phyloP scores from a whole-genome alignment of 2,888 invertebrate genomes.

The Coecobrya sp. region DNA sequence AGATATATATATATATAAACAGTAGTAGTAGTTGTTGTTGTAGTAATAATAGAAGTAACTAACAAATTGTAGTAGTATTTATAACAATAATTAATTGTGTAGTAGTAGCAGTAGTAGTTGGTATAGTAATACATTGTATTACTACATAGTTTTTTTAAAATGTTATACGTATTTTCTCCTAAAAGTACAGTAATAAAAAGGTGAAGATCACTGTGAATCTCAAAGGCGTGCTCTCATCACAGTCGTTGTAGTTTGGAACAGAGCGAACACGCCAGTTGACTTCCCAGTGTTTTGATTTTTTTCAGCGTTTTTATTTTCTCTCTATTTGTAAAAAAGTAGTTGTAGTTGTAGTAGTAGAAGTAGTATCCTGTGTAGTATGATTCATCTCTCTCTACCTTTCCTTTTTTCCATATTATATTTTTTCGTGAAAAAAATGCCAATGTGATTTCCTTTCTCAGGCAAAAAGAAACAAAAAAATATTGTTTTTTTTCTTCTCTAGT shows the following conservation, averaged over 20 bases:
- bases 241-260: slow-evolving; percentile 87
- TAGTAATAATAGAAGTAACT: slow-evolving; percentile 17
- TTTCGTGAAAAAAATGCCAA: slow-evolving; percentile 26
- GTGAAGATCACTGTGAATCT: slow-evolving; percentile 86
- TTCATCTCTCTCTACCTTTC: slow-evolving; percentile 15
- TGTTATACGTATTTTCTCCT: slow-evolving; percentile 55
- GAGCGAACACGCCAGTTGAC: slow-evolving; percentile 87
- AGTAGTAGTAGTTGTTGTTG: too few relatives aligned
- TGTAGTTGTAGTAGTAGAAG: slow-evolving; percentile 7
- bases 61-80: slow-evolving; percentile 6
- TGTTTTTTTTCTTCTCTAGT: background rate
- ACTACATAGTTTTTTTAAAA: slow-evolving; percentile 2
- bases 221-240: slow-evolving; percentile 87
- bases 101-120: background rate
- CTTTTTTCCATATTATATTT: background rate
- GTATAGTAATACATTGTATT: slow-evolving; percentile 40
- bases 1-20: slow-evolving; percentile 12
- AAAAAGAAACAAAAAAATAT: slow-evolving; percentile 5
- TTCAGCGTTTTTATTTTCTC: slow-evolving; percentile 68
- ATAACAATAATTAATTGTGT: slow-evolving; percentile 7
- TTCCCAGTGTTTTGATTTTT: slow-evolving; percentile 85
- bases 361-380: background rate
- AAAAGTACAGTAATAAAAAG: slow-evolving; percentile 68
- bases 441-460: background rate
- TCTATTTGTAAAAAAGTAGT: slow-evolving; percentile 57